Conservation (phyloP, 1,140 invertebrate species). For the Trichonephila clavipes region DNA sequence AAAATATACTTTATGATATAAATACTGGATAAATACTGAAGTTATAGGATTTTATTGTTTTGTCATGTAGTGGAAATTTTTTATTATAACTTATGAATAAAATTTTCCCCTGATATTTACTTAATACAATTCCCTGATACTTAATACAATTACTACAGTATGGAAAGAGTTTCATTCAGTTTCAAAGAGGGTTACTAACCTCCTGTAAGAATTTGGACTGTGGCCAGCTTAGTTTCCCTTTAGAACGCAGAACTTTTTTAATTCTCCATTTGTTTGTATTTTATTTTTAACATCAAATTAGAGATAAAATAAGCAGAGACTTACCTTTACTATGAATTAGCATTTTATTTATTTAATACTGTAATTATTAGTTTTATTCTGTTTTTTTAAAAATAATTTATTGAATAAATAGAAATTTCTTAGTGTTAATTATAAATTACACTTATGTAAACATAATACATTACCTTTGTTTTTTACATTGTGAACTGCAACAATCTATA, state of each 20-base stretch:
- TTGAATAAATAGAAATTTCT: too few species aligned
- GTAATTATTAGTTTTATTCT: too few species aligned
- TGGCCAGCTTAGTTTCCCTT: constrained; percentile 30
- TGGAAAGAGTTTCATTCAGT: constrained; percentile 9
- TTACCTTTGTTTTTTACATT: too few species aligned
- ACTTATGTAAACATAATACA: too few species aligned
- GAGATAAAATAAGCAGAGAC: neutral
- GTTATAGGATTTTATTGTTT: too few species aligned
- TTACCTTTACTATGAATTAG: neutral
- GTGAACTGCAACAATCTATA: too few species aligned
- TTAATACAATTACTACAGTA: neutral
- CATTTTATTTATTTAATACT: neutral
- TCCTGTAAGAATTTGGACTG: constrained; percentile 7
- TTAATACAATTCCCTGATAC: neutral
- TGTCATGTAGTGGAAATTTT: too few species aligned
- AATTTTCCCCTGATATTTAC: neutral
- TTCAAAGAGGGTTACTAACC: constrained; percentile 48
- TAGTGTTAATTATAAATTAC: too few species aligned
- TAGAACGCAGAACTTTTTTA: neutral
- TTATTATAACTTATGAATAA: too few species aligned
- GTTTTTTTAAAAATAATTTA: too few species aligned
- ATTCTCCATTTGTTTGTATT: neutral
- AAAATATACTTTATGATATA: neutral
- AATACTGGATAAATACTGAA: neutral
- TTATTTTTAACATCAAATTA: constrained; percentile 11